These are phyloP conservation scores for Tribolium madens DNA, from an alignment of 1,140 invertebrate species.

Conservation along the genomic window DNA sequence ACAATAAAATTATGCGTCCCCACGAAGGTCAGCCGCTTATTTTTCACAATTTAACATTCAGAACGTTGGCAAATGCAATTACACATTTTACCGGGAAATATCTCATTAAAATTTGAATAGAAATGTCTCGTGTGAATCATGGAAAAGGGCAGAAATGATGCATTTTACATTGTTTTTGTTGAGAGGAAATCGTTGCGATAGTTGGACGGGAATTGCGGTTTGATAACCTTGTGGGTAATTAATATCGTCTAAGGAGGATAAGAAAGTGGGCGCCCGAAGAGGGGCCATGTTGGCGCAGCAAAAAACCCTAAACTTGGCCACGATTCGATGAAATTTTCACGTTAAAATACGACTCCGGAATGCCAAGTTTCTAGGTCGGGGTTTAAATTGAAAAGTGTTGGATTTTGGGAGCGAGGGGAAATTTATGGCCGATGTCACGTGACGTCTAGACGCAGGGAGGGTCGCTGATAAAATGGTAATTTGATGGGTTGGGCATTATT, in stretches of 20 bases:
- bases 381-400: neutral
- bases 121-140: conserved; percentile 18
- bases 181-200: neutral
- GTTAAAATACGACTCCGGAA: neutral
- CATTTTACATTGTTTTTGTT: neutral
- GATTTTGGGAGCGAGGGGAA: neutral
- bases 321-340: neutral
- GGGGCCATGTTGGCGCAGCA: neutral
- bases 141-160: neutral
- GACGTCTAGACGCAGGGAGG: neutral
- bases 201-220: neutral
- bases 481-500: neutral
- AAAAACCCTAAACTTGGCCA: neutral
- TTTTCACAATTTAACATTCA: conserved; percentile 8
- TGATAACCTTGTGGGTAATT: neutral
- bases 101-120: conserved; percentile 23
- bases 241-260: neutral
- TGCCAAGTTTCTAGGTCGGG: neutral
- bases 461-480: neutral
- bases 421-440: neutral
- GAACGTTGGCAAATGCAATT: conserved; percentile 1
- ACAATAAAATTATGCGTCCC: conserved; percentile 4
- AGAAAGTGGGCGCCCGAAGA: neutral
- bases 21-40: conserved; percentile 15
- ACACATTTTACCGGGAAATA: conserved; percentile 23